phyloP scores from a whole-genome alignment of 1,140 invertebrate genomes.

The Ptiloglossa arizonensis region DNA sequence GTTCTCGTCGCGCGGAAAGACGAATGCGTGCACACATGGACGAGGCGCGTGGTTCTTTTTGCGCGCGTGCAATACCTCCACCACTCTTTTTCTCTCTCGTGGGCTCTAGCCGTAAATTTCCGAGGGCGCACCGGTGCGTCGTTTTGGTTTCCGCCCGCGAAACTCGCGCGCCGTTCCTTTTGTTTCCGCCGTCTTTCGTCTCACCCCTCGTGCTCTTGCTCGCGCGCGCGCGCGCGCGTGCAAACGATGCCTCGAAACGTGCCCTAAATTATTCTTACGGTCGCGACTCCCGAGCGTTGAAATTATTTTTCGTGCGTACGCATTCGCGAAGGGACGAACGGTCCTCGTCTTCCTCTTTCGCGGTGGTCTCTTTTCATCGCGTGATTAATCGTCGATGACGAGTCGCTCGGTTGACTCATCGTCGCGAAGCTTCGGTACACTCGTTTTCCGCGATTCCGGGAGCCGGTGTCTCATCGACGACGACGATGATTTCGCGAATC shows the following conservation, averaged over 20 bases:
- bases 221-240: no score
- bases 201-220: background rate
- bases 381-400: constrained; percentile 39
- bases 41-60: constrained; percentile 16
- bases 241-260: background rate
- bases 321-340: background rate
- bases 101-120: constrained; percentile 54
- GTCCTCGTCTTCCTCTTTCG: background rate
- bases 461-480: background rate
- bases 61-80: constrained; percentile 12
- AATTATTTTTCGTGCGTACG: constrained; percentile 11
- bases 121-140: constrained; percentile 8
- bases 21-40: constrained; percentile 41
- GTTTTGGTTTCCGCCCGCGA: constrained; percentile 21
- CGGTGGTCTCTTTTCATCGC: no score
- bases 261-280: constrained; percentile 29
- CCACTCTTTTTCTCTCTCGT: background rate
- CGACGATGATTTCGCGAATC: no score
- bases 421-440: no score
- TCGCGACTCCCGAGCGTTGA: background rate
- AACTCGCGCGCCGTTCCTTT: constrained; percentile 30
- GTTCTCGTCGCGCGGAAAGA: constrained; percentile 32
- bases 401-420: constrained; percentile 51
- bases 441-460: constrained; percentile 43
- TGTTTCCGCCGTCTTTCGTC: constrained; percentile 2